phyloP scores from a whole-genome alignment of 2,113 vertebrate species.

The Strix uralensis region DNA sequence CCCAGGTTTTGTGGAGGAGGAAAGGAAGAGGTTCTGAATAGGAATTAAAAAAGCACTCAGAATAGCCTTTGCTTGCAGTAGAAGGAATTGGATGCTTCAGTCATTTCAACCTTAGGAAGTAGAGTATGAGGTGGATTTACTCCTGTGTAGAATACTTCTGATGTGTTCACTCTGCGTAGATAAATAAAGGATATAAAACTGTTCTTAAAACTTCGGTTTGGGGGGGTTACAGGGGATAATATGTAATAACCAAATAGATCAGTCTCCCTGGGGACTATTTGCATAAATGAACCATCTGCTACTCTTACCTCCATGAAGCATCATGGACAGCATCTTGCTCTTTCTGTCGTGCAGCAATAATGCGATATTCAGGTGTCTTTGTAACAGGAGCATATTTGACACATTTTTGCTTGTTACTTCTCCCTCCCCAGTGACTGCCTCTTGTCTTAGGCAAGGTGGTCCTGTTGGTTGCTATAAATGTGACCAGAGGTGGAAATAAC shows the following conservation, averaged over 20 bases:
- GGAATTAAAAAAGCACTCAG: neutral
- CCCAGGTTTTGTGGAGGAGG: neutral
- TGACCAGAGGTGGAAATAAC: neutral
- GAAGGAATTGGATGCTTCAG: neutral
- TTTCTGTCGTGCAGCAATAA: neutral
- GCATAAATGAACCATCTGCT: neutral
- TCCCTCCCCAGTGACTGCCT: neutral
- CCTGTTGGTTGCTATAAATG: neutral
- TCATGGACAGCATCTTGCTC: neutral
- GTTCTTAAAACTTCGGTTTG: neutral
- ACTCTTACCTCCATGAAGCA: neutral
- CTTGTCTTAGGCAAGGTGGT: neutral
- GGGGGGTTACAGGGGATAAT: neutral
- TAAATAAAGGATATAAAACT: neutral
- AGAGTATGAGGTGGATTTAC: neutral
- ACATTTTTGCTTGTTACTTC: neutral
- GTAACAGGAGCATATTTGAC: neutral
- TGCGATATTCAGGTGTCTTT: neutral
- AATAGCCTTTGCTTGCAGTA: neutral
- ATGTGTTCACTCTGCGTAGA: neutral
- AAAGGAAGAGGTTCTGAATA: neutral
- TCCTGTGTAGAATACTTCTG: neutral
- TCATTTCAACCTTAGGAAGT: neutral
- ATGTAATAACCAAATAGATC: neutral
- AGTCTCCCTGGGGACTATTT: neutral